A percentile compares a stretch with the other conserved stretches of the same genome.
Conservation (phyloP, 2,113 vertebrate genomes). For the Alethe diademata region DNA sequence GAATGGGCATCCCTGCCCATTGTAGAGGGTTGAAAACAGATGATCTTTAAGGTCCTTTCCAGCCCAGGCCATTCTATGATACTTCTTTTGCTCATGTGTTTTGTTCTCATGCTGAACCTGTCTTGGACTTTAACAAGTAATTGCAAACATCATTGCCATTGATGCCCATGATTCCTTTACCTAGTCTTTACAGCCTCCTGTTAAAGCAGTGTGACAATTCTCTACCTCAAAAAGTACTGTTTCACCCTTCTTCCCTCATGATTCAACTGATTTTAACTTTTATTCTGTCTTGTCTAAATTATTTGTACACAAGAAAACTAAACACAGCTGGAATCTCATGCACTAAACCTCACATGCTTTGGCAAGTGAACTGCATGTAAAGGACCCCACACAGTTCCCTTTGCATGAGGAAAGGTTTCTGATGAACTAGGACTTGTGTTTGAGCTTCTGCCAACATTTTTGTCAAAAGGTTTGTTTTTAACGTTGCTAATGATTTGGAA, state of each 20-base stretch:
- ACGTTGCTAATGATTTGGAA: conserved; percentile 26
- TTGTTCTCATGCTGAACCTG: neutral
- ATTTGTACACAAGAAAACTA: neutral
- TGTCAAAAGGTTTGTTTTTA: conserved; percentile 19
- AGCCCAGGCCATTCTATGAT: neutral
- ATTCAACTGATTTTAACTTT: neutral
- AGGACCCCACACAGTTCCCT: neutral
- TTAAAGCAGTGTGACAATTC: neutral
- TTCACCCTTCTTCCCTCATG: neutral
- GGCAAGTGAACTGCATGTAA: neutral
- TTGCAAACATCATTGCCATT: neutral
- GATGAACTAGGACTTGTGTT: neutral
- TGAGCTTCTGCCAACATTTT: conserved; percentile 37
- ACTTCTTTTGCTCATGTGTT: neutral
- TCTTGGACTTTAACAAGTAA: neutral
- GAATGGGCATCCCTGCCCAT: neutral
- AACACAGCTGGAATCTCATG: neutral
- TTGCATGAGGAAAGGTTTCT: neutral
- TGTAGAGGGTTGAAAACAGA: neutral
- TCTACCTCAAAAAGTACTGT: neutral
- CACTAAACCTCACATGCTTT: neutral
- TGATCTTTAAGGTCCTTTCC: neutral
- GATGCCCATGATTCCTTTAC: neutral
- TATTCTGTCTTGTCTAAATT: neutral
- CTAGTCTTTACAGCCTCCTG: neutral